phyloP scores from a whole-genome alignment of 2,113 vertebrate genomes.

The Eclectus roratus region DNA sequence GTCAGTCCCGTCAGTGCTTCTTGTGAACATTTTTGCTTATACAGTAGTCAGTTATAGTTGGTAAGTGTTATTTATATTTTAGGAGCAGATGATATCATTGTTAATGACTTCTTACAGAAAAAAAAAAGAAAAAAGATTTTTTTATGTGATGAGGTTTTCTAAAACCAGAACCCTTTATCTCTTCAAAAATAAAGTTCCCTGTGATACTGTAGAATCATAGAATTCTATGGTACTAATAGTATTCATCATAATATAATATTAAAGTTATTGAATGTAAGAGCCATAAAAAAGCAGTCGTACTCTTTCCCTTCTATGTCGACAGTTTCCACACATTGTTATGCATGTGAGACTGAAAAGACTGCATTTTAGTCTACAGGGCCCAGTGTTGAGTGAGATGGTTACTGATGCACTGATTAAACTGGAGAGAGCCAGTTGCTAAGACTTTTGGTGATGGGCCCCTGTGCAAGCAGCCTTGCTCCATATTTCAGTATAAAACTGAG shows the following conservation, averaged over 20 bases:
- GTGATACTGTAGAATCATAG: background rate
- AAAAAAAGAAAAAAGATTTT: fast-evolving
- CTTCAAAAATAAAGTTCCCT: background rate
- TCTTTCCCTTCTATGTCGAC: fast-evolving
- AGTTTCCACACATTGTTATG: background rate
- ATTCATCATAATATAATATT: background rate
- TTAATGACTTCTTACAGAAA: background rate
- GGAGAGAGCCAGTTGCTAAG: background rate
- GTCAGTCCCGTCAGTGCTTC: no score
- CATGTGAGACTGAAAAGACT: background rate
- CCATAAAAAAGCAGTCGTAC: background rate
- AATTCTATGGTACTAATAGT: background rate
- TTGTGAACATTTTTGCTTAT: background rate
- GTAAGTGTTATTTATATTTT: background rate
- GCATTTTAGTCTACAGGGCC: background rate
- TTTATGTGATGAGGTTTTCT: background rate
- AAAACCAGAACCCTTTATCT: background rate
- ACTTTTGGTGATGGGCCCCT: background rate
- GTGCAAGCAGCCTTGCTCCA: background rate
- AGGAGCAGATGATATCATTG: background rate
- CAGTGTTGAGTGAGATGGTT: background rate
- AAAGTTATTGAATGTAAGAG: background rate
- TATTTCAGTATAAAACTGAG: background rate
- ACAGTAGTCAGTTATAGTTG: background rate
- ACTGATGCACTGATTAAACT: background rate